Conservation (phyloP, 1,140 invertebrate genomes). For the Camponotus pennsylvanicus region DNA sequence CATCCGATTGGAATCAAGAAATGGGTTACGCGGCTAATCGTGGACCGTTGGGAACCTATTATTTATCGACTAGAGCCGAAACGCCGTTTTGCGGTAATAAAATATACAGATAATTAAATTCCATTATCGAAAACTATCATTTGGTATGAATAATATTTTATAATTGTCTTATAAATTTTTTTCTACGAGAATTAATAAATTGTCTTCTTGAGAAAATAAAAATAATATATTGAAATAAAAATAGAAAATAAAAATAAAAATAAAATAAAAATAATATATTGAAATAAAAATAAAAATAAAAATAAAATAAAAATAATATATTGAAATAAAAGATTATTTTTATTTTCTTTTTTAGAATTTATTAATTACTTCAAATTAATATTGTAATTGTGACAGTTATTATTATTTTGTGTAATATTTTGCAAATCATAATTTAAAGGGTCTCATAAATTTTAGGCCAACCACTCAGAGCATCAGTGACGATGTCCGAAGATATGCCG, state of each 20-base stretch:
- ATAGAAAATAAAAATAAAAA: too few species aligned
- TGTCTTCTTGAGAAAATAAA: slow-evolving; percentile 5
- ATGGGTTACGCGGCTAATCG: slow-evolving; percentile 82
- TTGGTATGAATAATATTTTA: not conserved
- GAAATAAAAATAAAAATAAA: too few species aligned
- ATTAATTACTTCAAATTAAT: slow-evolving; percentile 2
- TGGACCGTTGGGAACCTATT: slow-evolving; percentile 83
- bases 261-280: too few species aligned
- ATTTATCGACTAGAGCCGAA: slow-evolving; percentile 83
- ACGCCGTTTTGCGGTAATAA: slow-evolving; percentile 86
- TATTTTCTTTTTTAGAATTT: too few species aligned
- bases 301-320: too few species aligned
- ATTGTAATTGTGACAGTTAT: not conserved
- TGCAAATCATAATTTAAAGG: not conserved
- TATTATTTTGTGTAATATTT: not conserved
- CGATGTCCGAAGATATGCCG: slow-evolving; percentile 76
- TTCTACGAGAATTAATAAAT: too few species aligned
- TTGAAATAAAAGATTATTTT: too few species aligned
- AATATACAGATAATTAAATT: slow-evolving; percentile 23
- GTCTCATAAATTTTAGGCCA: slow-evolving; percentile 80
- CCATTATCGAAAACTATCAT: slow-evolving; percentile 33
- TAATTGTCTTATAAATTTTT: not conserved
- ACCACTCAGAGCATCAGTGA: slow-evolving; percentile 83
- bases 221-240: not conserved
- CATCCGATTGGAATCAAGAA: slow-evolving; percentile 80